These are phyloP conservation scores for Dasyurus viverrinus DNA, from an alignment of 2,113 vertebrate species.

Conservation along the genomic window DNA sequence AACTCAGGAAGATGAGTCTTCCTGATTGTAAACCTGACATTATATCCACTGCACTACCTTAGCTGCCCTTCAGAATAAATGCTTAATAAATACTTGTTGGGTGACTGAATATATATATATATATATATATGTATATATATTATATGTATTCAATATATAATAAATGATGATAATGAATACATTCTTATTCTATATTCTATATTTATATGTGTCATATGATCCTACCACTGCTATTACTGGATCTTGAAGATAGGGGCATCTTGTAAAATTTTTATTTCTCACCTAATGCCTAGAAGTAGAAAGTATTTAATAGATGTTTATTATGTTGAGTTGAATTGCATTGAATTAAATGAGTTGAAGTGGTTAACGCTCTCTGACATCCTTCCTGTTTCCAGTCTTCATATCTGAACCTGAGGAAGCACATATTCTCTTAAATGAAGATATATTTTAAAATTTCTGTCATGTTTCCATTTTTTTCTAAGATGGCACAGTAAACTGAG, in stretches of 20 bases:
- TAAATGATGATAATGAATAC: no score
- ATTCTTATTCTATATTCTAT: neutral
- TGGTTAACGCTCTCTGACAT: neutral
- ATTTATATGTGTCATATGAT: neutral
- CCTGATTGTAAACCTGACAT: neutral
- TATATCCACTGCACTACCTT: neutral
- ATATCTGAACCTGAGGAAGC: neutral
- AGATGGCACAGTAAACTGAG: neutral
- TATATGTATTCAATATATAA: no score
- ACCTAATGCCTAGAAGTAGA: neutral
- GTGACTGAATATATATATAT: neutral
- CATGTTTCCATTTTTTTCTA: slow-evolving; percentile 15
- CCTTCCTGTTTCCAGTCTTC: neutral
- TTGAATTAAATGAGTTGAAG: neutral
- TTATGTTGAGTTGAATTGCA: neutral
- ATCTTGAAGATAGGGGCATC: neutral
- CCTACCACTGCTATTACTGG: neutral
- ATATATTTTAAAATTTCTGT: neutral
- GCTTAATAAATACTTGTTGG: neutral
- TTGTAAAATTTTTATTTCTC: neutral
- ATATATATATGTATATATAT: no score
- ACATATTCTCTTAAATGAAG: neutral
- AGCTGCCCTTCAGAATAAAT: neutral
- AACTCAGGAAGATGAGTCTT: neutral
- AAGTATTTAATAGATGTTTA: neutral